Conservation (phyloP, 2,113 vertebrate species). For the Emydocephalus ijimae region DNA sequence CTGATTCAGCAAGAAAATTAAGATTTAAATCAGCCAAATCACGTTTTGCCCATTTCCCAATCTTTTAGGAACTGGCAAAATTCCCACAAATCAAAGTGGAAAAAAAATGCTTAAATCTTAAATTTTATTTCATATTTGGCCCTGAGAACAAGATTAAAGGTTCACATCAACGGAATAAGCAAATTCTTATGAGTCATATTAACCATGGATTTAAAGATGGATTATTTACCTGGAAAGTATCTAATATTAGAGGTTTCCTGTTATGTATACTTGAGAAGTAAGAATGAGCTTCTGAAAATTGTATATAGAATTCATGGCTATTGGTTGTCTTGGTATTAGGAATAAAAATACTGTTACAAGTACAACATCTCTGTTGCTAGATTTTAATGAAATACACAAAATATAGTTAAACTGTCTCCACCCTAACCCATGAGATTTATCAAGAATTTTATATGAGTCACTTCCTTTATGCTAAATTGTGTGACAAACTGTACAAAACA, state of each 20-base stretch:
- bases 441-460: not conserved
- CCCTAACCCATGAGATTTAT: not conserved
- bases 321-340: not conserved
- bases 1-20: not conserved
- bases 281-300: too few relatives aligned
- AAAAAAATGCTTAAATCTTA: not conserved
- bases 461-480: not conserved
- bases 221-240: too few relatives aligned
- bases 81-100: not conserved
- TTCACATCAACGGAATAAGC: not conserved
- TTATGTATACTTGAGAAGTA: too few relatives aligned
- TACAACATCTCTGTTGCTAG: not conserved
- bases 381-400: not conserved
- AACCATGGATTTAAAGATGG: too few relatives aligned
- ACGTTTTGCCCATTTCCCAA: not conserved
- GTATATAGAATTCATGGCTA: not conserved
- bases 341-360: not conserved
- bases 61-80: not conserved
- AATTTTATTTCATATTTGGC: not conserved
- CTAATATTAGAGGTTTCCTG: too few relatives aligned
- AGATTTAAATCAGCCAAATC: not conserved
- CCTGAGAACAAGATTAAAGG: not conserved
- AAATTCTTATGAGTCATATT: too few relatives aligned
- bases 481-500: not conserved
- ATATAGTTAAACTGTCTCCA: not conserved